Percentiles rank a stretch among this genome's conserved stretches.
Conservation (phyloP, 1,140 invertebrate species). For the Caenorhabditis brenneri region DNA sequence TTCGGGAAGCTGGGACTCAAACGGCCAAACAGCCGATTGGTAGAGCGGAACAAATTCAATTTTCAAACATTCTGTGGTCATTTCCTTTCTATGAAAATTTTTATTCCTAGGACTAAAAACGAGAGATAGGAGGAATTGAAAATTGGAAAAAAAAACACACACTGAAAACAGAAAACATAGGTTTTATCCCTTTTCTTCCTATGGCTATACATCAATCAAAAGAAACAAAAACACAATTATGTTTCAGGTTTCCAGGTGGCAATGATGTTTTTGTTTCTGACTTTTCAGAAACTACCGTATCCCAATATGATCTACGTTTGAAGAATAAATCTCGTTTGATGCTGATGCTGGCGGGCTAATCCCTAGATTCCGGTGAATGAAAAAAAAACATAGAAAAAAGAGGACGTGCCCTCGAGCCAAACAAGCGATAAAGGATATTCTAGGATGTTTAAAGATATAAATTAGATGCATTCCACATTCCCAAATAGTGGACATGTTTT, state of each 20-base stretch:
- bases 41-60: slow-evolving; percentile 43
- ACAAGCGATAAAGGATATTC: not conserved
- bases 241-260: not conserved
- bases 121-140: not conserved
- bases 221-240: not conserved
- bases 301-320: not conserved
- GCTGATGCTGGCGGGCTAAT: not conserved
- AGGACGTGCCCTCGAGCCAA: not conserved
- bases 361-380: not conserved
- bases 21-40: slow-evolving; percentile 35
- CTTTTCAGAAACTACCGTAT: not conserved
- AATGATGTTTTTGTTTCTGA: not conserved
- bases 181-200: not conserved
- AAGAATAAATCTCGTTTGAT: not conserved
- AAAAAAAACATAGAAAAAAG: not conserved
- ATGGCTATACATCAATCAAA: not conserved
- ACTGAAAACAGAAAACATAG: slow-evolving; percentile 23
- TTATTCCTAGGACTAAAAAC: not conserved
- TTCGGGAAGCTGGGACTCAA: slow-evolving; percentile 10
- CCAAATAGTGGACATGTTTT: not conserved
- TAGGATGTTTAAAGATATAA: slow-evolving; percentile 12
- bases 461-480: slow-evolving; percentile 15
- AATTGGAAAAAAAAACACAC: slow-evolving; percentile 13
- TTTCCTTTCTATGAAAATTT: slow-evolving; percentile 38
- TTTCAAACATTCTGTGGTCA: slow-evolving; percentile 39